Base-by-base conservation (phyloP, 1,140 invertebrate species). In the Drosophila orosa region DNA sequence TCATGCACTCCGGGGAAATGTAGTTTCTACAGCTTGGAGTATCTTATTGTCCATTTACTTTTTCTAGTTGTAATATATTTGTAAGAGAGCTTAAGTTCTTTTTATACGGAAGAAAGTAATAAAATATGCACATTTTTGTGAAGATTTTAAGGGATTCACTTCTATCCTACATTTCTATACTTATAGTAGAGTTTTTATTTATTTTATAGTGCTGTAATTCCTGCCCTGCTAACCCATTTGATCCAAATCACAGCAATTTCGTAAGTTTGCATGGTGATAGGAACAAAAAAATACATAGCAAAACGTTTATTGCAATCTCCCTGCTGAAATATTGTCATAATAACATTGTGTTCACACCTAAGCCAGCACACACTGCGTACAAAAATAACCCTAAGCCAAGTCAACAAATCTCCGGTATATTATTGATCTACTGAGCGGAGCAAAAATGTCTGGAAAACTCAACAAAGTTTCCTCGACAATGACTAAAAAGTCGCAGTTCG, bases 401-500 rank as follows among this genome's bases (percentile, higher is more conserved):
- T 17, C 59, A 60, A 45, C 13, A 52, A 29, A 52, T 24, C 22
- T 22, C 45, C 10, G 8, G 13, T 19, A 40, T 35, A 45, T 68
- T 69, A 69, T 68, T 69, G 63, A 71, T 71, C 50, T 47, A 50
- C 33, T 50, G 37, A 65, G 40, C 10, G 13, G 19, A n/a, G 27
- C 15, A 40, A 68, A 65, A 65, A 60, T 60, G n/a, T 52, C 27
- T 33, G 24, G 22, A 45, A 25, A 68, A 50, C 59, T 68, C 45
- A 50, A 67, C 65, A 50, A 65, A 50, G 60, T 69, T 71, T 58
- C 10, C 40, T 35, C 15, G 15, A 33, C 48, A 69, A 57, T 45
- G 67, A 69, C 48, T 39, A 57, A 68, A 57, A 71, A 57, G 50
- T 69, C 24, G 45, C 44, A 68, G 45, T n/a, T 39, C 31, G 15